Percentiles rank a stretch among this genome's conserved stretches.
Conservation (phyloP, 2,113 vertebrate genomes). For the Himantopus leucocephalus region DNA sequence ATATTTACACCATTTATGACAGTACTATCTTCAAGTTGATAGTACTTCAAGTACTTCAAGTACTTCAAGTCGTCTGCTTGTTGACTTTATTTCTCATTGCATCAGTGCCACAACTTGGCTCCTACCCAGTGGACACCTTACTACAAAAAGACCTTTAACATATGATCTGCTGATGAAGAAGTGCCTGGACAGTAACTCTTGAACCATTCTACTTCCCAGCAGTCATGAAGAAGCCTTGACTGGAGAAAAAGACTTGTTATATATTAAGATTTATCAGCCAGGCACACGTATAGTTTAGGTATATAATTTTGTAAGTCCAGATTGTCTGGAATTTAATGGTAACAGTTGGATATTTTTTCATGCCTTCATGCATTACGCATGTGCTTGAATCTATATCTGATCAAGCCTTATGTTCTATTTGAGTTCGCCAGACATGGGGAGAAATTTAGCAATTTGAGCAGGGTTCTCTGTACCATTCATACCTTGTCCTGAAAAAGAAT, state of each 20-base stretch:
- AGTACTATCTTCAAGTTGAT: neutral
- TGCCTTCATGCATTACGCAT: neutral
- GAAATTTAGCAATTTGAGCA: neutral
- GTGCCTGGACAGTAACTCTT: neutral
- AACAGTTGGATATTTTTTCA: neutral
- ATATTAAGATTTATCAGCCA: neutral
- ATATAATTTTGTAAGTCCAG: neutral
- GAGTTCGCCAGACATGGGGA: neutral
- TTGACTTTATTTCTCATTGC: neutral
- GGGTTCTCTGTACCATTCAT: neutral
- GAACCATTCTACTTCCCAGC: neutral
- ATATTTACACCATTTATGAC: neutral
- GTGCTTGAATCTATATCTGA: neutral
- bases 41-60: too few species aligned
- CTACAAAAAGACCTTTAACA: neutral
- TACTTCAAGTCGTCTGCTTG: too few species aligned
- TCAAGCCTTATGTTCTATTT: neutral
- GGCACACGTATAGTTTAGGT: neutral
- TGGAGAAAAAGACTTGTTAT: neutral
- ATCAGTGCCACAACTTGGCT: neutral
- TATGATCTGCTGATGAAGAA: neutral
- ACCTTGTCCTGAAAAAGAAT: neutral
- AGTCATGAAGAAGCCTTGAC: neutral
- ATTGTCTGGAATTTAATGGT: neutral
- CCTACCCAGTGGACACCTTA: neutral